A percentile compares a stretch with the other conserved stretches of the same genome.
These are phyloP conservation scores for Sapajus apella DNA, from an alignment of 2,113 vertebrate species.

Conservation along the genomic window DNA sequence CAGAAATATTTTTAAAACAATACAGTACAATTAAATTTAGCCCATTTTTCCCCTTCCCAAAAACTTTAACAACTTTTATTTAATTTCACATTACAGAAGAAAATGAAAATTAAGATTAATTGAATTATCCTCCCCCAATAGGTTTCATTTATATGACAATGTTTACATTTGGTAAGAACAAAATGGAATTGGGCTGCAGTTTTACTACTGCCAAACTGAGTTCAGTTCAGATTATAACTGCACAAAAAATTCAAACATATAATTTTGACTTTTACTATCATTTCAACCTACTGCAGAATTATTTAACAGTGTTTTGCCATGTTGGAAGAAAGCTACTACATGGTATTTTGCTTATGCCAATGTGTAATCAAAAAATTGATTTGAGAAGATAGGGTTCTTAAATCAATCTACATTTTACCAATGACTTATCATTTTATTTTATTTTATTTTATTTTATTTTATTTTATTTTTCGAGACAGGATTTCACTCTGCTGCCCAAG, in stretches of 20 bases:
- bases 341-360: background rate
- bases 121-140: background rate
- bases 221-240: conserved; percentile 20
- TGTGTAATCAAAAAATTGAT: background rate
- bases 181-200: conserved; percentile 33
- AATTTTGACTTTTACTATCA: conserved; percentile 37
- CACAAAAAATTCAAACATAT: conserved; percentile 32
- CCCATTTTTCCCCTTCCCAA: background rate
- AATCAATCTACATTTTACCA: background rate
- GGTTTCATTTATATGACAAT: conserved; percentile 46
- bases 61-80: conserved; percentile 51
- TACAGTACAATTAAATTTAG: conserved; percentile 39
- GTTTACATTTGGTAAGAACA: conserved; percentile 34
- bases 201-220: conserved; percentile 52
- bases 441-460: no score
- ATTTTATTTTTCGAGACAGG: no score
- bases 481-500: no score
- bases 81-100: conserved; percentile 53
- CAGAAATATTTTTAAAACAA: conserved; percentile 47
- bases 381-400: conserved; percentile 14
- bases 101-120: conserved; percentile 60
- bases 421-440: background rate
- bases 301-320: background rate
- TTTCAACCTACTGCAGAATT: conserved; percentile 22
- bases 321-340: background rate